These are phyloP conservation scores for Seriola dumerili DNA, from an alignment of 2,113 vertebrate genomes.

Conservation along the genomic window DNA sequence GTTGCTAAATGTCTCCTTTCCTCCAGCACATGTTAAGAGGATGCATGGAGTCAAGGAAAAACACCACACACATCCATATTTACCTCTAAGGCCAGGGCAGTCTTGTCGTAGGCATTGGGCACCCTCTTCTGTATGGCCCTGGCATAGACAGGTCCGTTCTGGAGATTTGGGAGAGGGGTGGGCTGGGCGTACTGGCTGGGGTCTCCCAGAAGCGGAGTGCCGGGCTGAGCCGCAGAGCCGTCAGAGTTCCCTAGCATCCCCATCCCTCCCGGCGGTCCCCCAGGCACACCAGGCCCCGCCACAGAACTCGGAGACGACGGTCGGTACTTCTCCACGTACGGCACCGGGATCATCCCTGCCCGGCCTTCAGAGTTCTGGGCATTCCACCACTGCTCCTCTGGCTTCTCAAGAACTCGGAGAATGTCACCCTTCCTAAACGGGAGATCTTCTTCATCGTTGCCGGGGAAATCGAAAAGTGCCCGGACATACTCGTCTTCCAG, in stretches of 20 bases:
- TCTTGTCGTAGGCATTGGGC: conserved; percentile 99
- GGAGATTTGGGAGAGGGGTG: conserved; percentile 97
- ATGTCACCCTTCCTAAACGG: conserved; percentile 98
- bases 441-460: conserved; percentile 98
- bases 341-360: conserved; percentile 98
- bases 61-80: conserved; percentile 40
- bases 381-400: conserved; percentile 99
- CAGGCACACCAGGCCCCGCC: conserved; percentile 46
- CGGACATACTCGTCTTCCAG: conserved; percentile 95
- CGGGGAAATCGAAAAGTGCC: conserved; percentile 98
- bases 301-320: conserved; percentile 88
- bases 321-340: conserved; percentile 97
- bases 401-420: conserved; percentile 95
- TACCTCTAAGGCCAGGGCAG: conserved; percentile 99
- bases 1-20: not conserved
- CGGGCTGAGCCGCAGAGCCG: conserved; percentile 83
- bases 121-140: conserved; percentile 99
- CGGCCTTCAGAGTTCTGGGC: conserved; percentile 95
- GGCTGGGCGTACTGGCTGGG: conserved; percentile 99
- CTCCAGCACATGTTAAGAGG: not conserved
- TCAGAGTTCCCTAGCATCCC: conserved; percentile 91
- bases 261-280: conserved; percentile 48
- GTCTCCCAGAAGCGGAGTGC: conserved; percentile 91
- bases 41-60: not conserved
- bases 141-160: conserved; percentile 98